phyloP scores from a whole-genome alignment of 2,888 invertebrate species.

The Trimorus sp. region DNA sequence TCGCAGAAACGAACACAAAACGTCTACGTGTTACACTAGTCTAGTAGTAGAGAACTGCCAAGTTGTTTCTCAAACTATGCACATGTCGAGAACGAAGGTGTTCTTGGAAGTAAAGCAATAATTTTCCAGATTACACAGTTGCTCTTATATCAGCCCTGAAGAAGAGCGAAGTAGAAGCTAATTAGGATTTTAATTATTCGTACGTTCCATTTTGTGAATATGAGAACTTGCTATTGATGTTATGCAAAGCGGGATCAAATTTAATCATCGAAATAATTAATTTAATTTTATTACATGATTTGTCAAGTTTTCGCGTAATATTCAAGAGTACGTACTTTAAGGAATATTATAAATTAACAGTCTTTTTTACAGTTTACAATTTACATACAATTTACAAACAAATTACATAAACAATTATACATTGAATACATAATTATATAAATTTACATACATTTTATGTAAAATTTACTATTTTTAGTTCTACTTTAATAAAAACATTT shows the following conservation, averaged over 20 bases:
- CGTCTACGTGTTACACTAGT: conserved; percentile 53
- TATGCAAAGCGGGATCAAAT: conserved; percentile 8
- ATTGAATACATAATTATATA: too few relatives aligned
- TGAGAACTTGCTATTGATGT: conserved; percentile 24
- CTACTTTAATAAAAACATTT: too few relatives aligned
- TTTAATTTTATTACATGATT: not conserved
- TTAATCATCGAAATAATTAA: conserved; percentile 6
- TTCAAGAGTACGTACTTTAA: too few relatives aligned
- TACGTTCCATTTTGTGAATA: conserved; percentile 24
- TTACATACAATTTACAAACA: too few relatives aligned
- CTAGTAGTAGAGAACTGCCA: conserved; percentile 54
- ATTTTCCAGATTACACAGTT: conserved; percentile 59
- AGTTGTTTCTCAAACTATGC: conserved; percentile 61
- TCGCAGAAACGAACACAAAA: conserved; percentile 53
- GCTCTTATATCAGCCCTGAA: conserved; percentile 53
- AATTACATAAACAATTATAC: too few relatives aligned
- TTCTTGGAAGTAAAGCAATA: conserved; percentile 61
- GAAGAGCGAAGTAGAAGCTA: conserved; percentile 51
- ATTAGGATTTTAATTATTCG: conserved; percentile 55
- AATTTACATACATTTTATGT: too few relatives aligned
- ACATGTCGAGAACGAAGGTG: conserved; percentile 60
- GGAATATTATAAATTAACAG: too few relatives aligned
- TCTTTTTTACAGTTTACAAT: too few relatives aligned
- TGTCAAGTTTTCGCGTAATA: too few relatives aligned
- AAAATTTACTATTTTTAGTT: too few relatives aligned